These are phyloP conservation scores for Ochropleura leucogaster DNA, from an alignment of 2,888 invertebrate species.

Conservation along the genomic window DNA sequence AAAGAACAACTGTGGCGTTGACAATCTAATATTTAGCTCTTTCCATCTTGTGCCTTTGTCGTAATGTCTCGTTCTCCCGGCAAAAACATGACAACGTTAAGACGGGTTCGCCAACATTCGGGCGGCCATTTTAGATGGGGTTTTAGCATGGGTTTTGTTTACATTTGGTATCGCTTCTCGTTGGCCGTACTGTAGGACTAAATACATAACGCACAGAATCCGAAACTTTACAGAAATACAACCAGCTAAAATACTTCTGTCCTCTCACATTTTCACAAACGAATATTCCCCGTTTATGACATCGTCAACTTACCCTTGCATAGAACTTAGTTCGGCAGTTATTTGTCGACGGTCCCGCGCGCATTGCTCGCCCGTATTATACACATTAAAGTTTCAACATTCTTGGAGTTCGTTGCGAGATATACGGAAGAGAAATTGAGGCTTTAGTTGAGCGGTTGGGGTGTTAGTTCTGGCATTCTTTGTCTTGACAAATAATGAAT, in stretches of 20 bases:
- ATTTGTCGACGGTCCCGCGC: background rate
- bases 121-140: too few relatives aligned
- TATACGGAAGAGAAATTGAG: conserved; percentile 14
- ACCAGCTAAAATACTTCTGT: background rate
- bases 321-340: conserved; percentile 20
- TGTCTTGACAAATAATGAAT: background rate
- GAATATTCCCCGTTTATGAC: conserved; percentile 1
- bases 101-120: too few relatives aligned
- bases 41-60: too few relatives aligned
- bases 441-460: background rate
- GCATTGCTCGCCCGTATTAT: background rate
- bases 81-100: too few relatives aligned
- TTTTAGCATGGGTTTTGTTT: too few relatives aligned
- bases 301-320: conserved; percentile 13
- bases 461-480: background rate
- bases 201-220: too few relatives aligned
- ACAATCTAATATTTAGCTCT: too few relatives aligned
- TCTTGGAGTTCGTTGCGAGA: conserved; percentile 24
- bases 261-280: background rate
- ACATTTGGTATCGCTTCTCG: too few relatives aligned
- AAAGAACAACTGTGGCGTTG: too few relatives aligned
- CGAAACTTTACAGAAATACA: background rate
- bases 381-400: conserved; percentile 48
- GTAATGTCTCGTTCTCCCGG: too few relatives aligned
- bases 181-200: too few relatives aligned